Percentiles rank a stretch among this genome's conserved stretches.
Evolutionary conservation across 2,797 vertebrate species (phyloP).

Genomic region (Falco naumanni): DNA sequence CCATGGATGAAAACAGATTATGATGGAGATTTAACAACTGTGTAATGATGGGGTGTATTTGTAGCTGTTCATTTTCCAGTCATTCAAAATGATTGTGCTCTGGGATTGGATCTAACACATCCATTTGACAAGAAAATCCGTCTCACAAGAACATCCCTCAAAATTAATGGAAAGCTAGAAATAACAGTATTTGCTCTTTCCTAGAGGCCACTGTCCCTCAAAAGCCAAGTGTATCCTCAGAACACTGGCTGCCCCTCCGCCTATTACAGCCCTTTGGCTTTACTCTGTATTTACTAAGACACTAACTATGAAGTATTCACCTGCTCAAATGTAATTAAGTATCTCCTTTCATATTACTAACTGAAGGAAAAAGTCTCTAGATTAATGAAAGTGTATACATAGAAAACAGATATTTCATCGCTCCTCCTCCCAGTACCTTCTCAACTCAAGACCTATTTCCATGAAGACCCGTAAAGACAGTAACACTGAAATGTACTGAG

Average conservation of each 20-base stretch:
- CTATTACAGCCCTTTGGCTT: not conserved
- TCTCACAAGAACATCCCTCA: not conserved
- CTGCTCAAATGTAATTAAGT: not conserved
- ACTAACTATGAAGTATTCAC: not conserved
- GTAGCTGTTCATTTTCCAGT: not conserved
- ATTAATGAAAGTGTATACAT: not conserved
- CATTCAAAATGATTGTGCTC: not conserved
- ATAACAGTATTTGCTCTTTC: not conserved
- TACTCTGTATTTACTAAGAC: not conserved
- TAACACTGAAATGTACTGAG: not conserved
- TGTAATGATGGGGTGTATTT: not conserved
- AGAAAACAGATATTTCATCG: not conserved
- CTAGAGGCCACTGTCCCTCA: not conserved
- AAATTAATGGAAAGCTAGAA: not conserved
- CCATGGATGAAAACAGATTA: not conserved
- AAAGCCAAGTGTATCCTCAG: not conserved
- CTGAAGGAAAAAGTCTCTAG: not conserved
- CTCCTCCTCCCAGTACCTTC: not conserved
- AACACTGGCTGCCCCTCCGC: not conserved
- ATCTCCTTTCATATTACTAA: not conserved
- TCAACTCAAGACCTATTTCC: not conserved
- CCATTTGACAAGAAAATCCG: not conserved
- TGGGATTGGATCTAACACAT: not conserved
- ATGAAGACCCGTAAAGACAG: rapidly evolving
- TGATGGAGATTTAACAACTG: not conserved